Evolutionary conservation across 2,888 invertebrate species (phyloP), one percentile per base, ranked within the genome.

Genomic region (Perdita meconis): DNA sequence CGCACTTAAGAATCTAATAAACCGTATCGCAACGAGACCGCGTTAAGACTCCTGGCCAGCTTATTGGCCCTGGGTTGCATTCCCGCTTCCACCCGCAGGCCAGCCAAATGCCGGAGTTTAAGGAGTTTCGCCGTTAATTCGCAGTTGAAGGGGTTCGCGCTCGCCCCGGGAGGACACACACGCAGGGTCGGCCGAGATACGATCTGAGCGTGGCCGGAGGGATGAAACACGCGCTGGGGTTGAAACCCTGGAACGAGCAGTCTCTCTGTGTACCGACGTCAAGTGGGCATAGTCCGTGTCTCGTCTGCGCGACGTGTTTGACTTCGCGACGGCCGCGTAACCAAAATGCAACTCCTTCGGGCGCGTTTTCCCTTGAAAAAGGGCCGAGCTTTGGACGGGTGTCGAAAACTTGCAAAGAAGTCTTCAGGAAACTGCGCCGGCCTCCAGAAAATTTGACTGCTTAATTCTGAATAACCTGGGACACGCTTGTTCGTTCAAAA

Each of bases 1-100:
- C 51, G 64, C 47, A 76, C 76, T 83, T 76, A 83, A 84, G 81
- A 84, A 83, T 84, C 78, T 84, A 83, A 83, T 83, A 83, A 83
- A 83, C 81, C 82, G 73, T 76, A 83, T 84, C 79, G 68, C 81
- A 55, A 69, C 53, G 42, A 60, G 51, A 26, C 65, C 57, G 26
- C 59, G 63, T 69, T 55, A 65, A 79, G 70, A 69, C 73, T 70
- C 57, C 53, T 26, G 56, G 42, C 63, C 66, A 8, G 40, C 59
- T 78, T 83, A 78, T 83, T 83, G 72, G 66, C 40, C 44, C 40
- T 16, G n/a, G 40, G 60, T 44, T 47, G 40, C 40, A 36, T 55
- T 75, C 61, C 55, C 61, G 74, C 22, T 34, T 50, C 34, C 42
- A 44, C 34, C 47, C 47, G 22, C 8, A 3, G 47, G n/a, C n/a